Percentiles rank a stretch among this genome's conserved stretches.
Evolutionary conservation across 30 jellyfish, hydroid and myxozoan genomes (phyloP).

Genomic region (Clytia hemisphaerica): DNA sequence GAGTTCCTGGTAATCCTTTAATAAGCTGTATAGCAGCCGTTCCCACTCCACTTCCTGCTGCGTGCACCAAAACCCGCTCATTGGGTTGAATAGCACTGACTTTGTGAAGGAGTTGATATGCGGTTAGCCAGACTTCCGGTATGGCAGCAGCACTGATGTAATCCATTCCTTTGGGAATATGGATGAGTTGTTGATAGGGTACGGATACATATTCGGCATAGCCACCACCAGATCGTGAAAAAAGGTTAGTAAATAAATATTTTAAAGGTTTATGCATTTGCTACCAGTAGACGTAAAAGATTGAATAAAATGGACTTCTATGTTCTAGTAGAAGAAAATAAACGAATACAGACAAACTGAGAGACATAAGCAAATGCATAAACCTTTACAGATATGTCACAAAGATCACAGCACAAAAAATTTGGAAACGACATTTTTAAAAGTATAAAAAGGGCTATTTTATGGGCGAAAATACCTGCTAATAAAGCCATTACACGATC

Average conservation of each 20-base stretch:
- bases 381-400: too few relatives aligned
- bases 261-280: too few relatives aligned
- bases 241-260: background rate
- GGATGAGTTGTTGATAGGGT: slow-evolving; percentile 50
- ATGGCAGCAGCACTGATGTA: slow-evolving; percentile 70
- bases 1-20: slow-evolving; percentile 39
- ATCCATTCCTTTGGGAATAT: slow-evolving; percentile 57
- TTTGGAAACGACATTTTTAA: too few relatives aligned
- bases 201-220: slow-evolving; percentile 92
- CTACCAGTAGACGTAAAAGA: too few relatives aligned
- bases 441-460: too few relatives aligned
- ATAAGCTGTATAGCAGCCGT: slow-evolving; percentile 92
- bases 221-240: slow-evolving; percentile 67
- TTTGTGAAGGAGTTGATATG: slow-evolving; percentile 72
- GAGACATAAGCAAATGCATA: too few relatives aligned
- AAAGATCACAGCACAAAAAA: too few relatives aligned
- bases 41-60: slow-evolving; percentile 99
- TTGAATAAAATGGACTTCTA: too few relatives aligned
- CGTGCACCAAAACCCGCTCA: slow-evolving; percentile 78
- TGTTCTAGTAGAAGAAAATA: too few relatives aligned
- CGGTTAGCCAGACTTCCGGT: slow-evolving; percentile 92
- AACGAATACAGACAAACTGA: too few relatives aligned
- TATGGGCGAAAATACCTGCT: too few relatives aligned
- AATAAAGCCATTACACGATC: slow-evolving; percentile 87
- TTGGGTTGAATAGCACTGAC: slow-evolving; percentile 53